Percentiles rank a stretch among this genome's conserved stretches.
Evolutionary conservation across 2,797 vertebrate genomes (phyloP).

Genomic region (Neosalanx taihuensis): DNA sequence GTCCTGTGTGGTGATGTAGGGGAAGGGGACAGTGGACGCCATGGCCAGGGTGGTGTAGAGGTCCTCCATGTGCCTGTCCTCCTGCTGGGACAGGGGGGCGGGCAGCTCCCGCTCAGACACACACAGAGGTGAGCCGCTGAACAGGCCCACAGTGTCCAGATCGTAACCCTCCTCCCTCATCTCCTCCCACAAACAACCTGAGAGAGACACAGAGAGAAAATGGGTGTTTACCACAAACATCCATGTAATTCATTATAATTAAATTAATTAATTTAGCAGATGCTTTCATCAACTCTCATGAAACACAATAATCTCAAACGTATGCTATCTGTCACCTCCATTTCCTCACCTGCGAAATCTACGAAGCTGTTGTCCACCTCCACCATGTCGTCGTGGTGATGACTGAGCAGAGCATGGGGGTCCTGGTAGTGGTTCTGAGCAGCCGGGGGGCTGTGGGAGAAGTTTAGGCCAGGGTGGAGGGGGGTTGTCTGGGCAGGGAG

Average conservation of each 20-base stretch:
- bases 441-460: slow-evolving; percentile 65
- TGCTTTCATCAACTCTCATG: too few relatives aligned
- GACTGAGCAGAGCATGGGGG: slow-evolving; percentile 58
- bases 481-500: slow-evolving; percentile 79
- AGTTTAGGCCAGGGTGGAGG: slow-evolving; percentile 63
- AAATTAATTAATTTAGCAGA: too few relatives aligned
- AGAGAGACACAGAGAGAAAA: neutral
- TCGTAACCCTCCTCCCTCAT: slow-evolving; percentile 85
- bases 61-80: slow-evolving; percentile 72
- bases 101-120: slow-evolving; percentile 80
- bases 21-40: slow-evolving; percentile 53
- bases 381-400: slow-evolving; percentile 64
- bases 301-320: neutral
- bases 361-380: slow-evolving; percentile 86
- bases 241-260: too few relatives aligned
- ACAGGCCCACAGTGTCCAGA: slow-evolving; percentile 77
- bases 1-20: slow-evolving; percentile 71
- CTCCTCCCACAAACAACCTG: slow-evolving; percentile 86
- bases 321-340: neutral
- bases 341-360: slow-evolving; percentile 77
- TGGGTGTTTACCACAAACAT: too few relatives aligned
- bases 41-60: slow-evolving; percentile 74
- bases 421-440: slow-evolving; percentile 50
- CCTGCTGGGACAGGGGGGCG: slow-evolving; percentile 45
- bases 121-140: slow-evolving; percentile 77